Base-by-base conservation (phyloP, 2,888 invertebrate species). In the Drosophila parthenogenetica region DNA sequence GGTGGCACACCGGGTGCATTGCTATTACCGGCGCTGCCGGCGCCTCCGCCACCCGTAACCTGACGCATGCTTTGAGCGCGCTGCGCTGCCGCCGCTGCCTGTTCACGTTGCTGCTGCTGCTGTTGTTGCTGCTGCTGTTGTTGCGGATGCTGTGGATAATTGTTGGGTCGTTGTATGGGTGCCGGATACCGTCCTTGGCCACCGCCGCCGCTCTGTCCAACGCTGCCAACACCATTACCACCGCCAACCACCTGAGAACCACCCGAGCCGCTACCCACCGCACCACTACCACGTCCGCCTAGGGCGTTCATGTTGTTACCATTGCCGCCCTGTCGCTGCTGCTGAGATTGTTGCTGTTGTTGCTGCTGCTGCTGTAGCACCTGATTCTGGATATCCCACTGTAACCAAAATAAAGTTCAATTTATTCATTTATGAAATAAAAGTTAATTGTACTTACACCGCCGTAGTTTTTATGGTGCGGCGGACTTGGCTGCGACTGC, bases 351-450 rank as follows among this genome's bases (percentile, higher is more conserved):
- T 22, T 74, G 64, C 17, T 67, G 66, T 66, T 77, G 77, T 35
- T 93, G 83, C 92, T 93, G 73, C 93, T 93, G 81, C 93, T 94
- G 85, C 55, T 94, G 85, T 55, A 88, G 73, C 64, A 82, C 89
- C 59, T 82, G 81, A 65, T 89, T 92, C 79, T 91, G 91, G 68
- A 91, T 66, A 66, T 92, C 92, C 92, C 92, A 92, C 92, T 92
- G 65, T n/a, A 13, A 5, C 32, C 5, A 16, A 17, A 22, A 35
- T 8, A 2, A 14, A 10, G 2, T 11, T 1, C 13, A 35, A 3
- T n/a, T 5, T 13, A 37, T 16, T 5, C n/a, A 32, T 29, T 7
- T 8, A 29, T 29, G 29, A 13, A 35, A 35, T 13, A 4, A 11
- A 32, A 32, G 11, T 11, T 1, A 32, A 10, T 19, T 67, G 48